A percentile compares a stretch with the other conserved stretches of the same genome.
Conservation (phyloP, 2,888 invertebrate species). For the Lasiommata megera region DNA sequence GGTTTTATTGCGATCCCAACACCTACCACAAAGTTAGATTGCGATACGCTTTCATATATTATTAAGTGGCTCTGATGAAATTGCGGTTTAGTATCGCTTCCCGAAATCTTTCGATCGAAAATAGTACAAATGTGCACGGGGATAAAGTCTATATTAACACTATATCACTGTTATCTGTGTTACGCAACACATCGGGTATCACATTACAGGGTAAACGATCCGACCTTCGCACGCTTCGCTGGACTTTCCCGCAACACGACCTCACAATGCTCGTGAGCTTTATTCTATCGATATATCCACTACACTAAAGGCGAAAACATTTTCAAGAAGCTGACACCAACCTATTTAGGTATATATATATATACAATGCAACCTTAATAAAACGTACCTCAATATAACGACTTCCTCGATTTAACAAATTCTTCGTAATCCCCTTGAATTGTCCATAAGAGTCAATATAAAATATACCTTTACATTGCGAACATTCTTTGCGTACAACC, state of each 20-base stretch:
- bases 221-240: slow-evolving; percentile 65
- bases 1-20: slow-evolving; percentile 4
- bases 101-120: slow-evolving; percentile 35
- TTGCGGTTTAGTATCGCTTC: slow-evolving; percentile 35
- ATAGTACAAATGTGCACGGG: slow-evolving; percentile 36
- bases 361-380: no score
- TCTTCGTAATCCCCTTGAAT: no score
- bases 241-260: slow-evolving; percentile 37
- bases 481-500: no score
- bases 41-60: slow-evolving; percentile 58
- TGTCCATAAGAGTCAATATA: no score
- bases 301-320: background rate
- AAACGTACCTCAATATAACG: no score
- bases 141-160: slow-evolving; percentile 48
- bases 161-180: slow-evolving; percentile 51
- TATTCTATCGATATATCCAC: slow-evolving; percentile 17
- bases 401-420: no score
- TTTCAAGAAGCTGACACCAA: background rate
- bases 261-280: slow-evolving; percentile 34
- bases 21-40: slow-evolving; percentile 10
- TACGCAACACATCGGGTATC: slow-evolving; percentile 66
- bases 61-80: slow-evolving; percentile 43
- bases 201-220: slow-evolving; percentile 67
- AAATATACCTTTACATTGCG: no score
- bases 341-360: background rate